These are phyloP conservation scores for Drosophila mimetica DNA, from an alignment of 2,888 invertebrate genomes.

Conservation along the genomic window DNA sequence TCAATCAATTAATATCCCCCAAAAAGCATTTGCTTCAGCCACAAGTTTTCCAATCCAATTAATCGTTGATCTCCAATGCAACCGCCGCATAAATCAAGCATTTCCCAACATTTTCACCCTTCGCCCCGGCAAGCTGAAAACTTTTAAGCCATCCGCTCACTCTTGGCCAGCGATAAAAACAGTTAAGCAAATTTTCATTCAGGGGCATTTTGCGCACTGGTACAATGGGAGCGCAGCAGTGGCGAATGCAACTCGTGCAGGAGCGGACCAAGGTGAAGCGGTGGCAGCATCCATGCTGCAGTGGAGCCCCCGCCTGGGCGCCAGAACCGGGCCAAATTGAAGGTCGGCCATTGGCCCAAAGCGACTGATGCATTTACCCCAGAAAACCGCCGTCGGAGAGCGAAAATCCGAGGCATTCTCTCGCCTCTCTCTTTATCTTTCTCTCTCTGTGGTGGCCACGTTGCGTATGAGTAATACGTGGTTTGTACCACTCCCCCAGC, in stretches of 20 bases:
- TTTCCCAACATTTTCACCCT: slow-evolving; percentile 26
- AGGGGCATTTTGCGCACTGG: slow-evolving; percentile 21
- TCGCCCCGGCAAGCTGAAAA: slow-evolving; percentile 14
- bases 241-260: slow-evolving; percentile 16
- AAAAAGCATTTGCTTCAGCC: background rate
- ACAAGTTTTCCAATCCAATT: slow-evolving; percentile 21
- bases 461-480: slow-evolving; percentile 39
- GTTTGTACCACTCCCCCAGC: slow-evolving; percentile 4
- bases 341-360: slow-evolving; percentile 81
- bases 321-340: slow-evolving; percentile 61
- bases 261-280: slow-evolving; percentile 29
- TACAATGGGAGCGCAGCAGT: slow-evolving; percentile 10
- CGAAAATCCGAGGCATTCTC: slow-evolving; percentile 11
- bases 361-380: slow-evolving; percentile 73
- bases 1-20: too few species aligned
- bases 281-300: slow-evolving; percentile 10
- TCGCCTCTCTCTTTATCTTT: background rate
- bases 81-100: slow-evolving; percentile 19
- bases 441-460: slow-evolving; percentile 29
- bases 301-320: slow-evolving; percentile 27
- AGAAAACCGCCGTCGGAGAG: slow-evolving; percentile 51
- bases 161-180: slow-evolving; percentile 35
- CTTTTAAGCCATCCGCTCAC: slow-evolving; percentile 40
- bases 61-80: slow-evolving; percentile 28
- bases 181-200: slow-evolving; percentile 42